These are phyloP conservation scores for Himantopus leucocephalus DNA, from an alignment of 2,113 vertebrate species.

Conservation along the genomic window DNA sequence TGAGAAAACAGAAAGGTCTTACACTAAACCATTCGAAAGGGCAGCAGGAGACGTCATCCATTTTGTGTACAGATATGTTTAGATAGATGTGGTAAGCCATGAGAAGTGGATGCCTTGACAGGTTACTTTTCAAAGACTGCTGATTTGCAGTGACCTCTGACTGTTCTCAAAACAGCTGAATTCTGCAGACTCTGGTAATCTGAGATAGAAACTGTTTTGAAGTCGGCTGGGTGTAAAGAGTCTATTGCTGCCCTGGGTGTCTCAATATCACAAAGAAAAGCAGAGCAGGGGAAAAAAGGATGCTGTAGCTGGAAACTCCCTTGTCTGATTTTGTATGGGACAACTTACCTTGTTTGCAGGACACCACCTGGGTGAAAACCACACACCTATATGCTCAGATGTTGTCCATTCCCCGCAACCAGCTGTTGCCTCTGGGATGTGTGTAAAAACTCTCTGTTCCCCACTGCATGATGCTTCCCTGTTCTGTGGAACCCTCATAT, in stretches of 20 bases:
- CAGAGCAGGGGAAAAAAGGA: neutral
- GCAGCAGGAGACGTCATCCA: constrained; percentile 64
- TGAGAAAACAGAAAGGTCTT: constrained; percentile 60
- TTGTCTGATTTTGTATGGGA: neutral
- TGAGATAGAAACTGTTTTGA: constrained; percentile 46
- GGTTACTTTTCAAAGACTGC: constrained; percentile 63
- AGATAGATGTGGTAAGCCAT: constrained; percentile 66
- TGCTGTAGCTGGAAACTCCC: neutral
- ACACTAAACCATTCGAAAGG: constrained; percentile 53
- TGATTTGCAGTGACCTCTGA: constrained; percentile 69
- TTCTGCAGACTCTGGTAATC: constrained; percentile 57
- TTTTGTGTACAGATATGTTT: constrained; percentile 53
- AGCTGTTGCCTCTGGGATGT: neutral
- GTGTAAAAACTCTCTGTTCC: neutral
- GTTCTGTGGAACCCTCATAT: neutral
- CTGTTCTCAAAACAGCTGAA: constrained; percentile 59
- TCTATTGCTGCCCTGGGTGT: constrained; percentile 11
- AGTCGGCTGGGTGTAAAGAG: constrained; percentile 57
- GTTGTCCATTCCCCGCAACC: neutral
- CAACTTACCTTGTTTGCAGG: neutral
- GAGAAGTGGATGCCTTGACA: constrained; percentile 68
- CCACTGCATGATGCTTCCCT: neutral
- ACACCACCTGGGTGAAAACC: neutral
- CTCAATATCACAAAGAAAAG: constrained; percentile 4
- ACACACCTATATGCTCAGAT: neutral